These are phyloP conservation scores for Andrena praecox DNA, from an alignment of 2,888 invertebrate genomes.

Conservation along the genomic window DNA sequence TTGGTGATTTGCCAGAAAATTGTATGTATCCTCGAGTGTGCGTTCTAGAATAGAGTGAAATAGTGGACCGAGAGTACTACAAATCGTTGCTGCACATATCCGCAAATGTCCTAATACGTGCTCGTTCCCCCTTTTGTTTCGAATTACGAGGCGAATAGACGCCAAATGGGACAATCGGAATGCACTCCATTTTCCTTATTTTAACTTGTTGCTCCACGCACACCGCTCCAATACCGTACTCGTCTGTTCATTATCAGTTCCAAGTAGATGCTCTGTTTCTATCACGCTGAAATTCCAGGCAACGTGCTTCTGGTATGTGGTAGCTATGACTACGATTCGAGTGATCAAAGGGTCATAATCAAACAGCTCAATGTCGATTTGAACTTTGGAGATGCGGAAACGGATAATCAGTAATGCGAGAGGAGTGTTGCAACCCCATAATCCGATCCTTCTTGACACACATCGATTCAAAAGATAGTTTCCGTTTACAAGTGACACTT, in stretches of 20 bases:
- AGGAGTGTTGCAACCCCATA: background rate
- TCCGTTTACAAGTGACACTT: background rate
- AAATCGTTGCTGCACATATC: conserved; percentile 33
- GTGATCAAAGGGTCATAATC: conserved; percentile 39
- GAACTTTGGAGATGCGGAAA: background rate
- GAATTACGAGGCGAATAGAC: background rate
- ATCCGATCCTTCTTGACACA: background rate
- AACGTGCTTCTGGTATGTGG: conserved; percentile 29
- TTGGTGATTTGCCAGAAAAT: conserved; percentile 21
- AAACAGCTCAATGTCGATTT: background rate
- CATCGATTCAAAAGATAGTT: background rate
- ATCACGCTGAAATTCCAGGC: background rate
- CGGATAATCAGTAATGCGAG: background rate
- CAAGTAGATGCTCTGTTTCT: background rate
- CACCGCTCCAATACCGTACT: background rate
- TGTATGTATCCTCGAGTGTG: background rate
- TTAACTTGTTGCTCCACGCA: conserved; percentile 44
- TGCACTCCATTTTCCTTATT: conserved; percentile 25
- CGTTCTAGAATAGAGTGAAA: conserved; percentile 3
- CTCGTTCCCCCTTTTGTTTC: background rate
- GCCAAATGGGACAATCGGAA: background rate
- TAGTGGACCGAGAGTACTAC: conserved; percentile 13
- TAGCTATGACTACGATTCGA: conserved; percentile 22
- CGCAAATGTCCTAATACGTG: background rate
- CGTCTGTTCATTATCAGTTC: conserved; percentile 16